Base-by-base conservation (phyloP, 2,888 invertebrate species). In the Unio pictorum region DNA sequence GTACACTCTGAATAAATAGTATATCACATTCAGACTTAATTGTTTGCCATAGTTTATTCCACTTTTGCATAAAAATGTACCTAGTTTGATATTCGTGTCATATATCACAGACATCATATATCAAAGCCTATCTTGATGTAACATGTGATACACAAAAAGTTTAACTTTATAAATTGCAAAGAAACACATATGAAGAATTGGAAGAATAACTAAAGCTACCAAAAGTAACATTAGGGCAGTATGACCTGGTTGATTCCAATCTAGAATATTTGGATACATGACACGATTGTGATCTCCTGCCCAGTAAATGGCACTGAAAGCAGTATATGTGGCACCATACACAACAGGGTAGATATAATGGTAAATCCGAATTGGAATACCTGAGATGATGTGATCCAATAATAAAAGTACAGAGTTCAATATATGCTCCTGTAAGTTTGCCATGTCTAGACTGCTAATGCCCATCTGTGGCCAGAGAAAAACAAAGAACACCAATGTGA, bases 291-390 rank as follows among this genome's bases (percentile, higher is more conserved):
- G 84, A 63, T 87, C 85, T 18, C 74, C 75, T 3, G 81, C 77
- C 83, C 86, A 89, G 69, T 84, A 87, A 28, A 87, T 76, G 18
- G 79, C 72, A 59, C 82, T 84, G 73, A 88, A 88, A 5, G 84
- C 55, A 3, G 82, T 34, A 69, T 89, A 89, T 7, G 82, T 61
- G 1, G 83, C 1, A 0, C 83, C 86, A 66, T 85, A 88, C 0
- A 79, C 45, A 3, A 84, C 56, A 3, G 85, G 75, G 69, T 84
- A 86, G 18, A 86, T 61, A 30, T 75, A 76, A 73, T 89, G 89
- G 7, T 84, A 71, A 1, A 88, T 64, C 15, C 87, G 72, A 17
- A 82, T 69, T 0, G 89, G 89, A 2, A 86, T 56, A 0, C 84
- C 86, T 11, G 79, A 72, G 3, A 88, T 5, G 11, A 80, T 56